These are phyloP conservation scores for Neoniphon sammara DNA, from an alignment of 2,797 vertebrate species.

Conservation along the genomic window DNA sequence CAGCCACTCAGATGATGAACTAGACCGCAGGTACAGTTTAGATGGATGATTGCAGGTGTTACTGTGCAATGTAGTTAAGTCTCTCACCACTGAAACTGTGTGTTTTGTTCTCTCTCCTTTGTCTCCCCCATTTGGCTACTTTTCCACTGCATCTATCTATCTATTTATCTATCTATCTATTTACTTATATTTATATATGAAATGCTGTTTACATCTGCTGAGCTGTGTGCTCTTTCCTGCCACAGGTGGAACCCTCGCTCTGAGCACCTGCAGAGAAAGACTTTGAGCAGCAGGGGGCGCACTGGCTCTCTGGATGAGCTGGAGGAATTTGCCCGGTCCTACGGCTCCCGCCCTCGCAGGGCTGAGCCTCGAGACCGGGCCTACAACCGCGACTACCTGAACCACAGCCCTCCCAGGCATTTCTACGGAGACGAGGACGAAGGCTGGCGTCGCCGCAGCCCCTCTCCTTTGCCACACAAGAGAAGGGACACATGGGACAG, in stretches of 20 bases:
- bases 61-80: neutral
- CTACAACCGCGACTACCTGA: constrained; percentile 73
- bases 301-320: constrained; percentile 94
- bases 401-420: constrained; percentile 69
- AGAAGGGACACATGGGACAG: constrained; percentile 89
- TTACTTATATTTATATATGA: too few species aligned
- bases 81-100: too few species aligned
- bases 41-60: neutral
- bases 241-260: constrained; percentile 90
- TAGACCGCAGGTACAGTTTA: constrained; percentile 74
- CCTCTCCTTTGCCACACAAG: constrained; percentile 83
- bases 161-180: too few species aligned
- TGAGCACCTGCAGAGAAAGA: constrained; percentile 91
- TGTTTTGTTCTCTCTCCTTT: too few species aligned
- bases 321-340: constrained; percentile 90
- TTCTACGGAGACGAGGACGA: constrained; percentile 70
- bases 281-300: constrained; percentile 85
- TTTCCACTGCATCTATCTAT: too few species aligned
- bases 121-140: too few species aligned
- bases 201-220: neutral
- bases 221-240: neutral
- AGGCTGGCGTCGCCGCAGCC: constrained; percentile 82
- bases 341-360: constrained; percentile 65
- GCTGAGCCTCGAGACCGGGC: constrained; percentile 78
- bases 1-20: constrained; percentile 77